These are phyloP conservation scores for Apotomis capreana DNA, from an alignment of 2,888 invertebrate species.

Conservation along the genomic window DNA sequence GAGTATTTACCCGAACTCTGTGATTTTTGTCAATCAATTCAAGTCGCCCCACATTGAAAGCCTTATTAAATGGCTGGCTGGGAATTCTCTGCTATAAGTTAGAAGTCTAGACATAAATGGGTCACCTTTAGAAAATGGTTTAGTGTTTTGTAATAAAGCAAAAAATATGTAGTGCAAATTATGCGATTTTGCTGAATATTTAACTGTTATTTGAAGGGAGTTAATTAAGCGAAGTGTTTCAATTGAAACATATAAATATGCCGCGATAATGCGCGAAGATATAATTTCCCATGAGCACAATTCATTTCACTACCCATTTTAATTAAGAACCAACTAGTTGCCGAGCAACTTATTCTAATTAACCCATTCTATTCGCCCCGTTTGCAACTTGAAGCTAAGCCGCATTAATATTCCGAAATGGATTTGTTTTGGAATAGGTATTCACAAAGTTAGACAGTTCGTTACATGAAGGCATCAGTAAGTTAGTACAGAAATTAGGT, in stretches of 20 bases:
- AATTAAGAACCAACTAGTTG: background rate
- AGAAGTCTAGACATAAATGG: background rate
- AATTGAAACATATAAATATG: background rate
- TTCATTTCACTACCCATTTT: background rate
- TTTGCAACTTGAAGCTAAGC: conserved; percentile 7
- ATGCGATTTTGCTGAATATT: too few relatives aligned
- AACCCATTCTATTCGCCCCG: background rate
- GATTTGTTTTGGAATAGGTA: conserved; percentile 17
- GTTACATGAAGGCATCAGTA: conserved; percentile 3
- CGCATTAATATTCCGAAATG: conserved; percentile 20
- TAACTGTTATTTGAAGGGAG: too few relatives aligned
- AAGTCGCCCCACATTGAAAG: conserved; percentile 16
- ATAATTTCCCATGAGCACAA: background rate
- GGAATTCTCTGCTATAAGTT: conserved; percentile 2
- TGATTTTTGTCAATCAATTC: conserved; percentile 38
- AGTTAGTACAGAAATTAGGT: conserved; percentile 20
- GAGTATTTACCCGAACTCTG: conserved; percentile 13
- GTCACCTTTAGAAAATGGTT: background rate
- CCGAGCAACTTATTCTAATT: background rate
- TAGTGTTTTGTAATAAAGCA: too few relatives aligned
- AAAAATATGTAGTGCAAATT: too few relatives aligned
- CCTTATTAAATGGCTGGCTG: conserved; percentile 14
- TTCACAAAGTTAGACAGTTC: conserved; percentile 27
- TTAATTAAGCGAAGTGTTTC: background rate
- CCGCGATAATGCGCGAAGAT: background rate